These are phyloP conservation scores for Oncorhynchus clarkii DNA, from an alignment of 2,113 vertebrate genomes.

Conservation along the genomic window DNA sequence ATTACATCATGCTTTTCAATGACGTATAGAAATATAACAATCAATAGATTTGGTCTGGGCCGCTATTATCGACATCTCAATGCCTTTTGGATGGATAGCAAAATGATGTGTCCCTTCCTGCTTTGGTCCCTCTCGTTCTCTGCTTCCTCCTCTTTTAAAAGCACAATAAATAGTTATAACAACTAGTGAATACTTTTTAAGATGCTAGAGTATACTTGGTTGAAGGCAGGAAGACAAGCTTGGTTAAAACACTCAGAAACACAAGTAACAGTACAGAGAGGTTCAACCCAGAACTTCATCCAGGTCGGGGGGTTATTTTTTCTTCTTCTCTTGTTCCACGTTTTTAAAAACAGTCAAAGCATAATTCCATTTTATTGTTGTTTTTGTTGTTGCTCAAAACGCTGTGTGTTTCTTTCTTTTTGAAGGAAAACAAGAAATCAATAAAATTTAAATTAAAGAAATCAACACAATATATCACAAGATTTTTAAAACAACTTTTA, in stretches of 20 bases:
- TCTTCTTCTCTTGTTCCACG: conserved; percentile 54
- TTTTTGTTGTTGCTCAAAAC: conserved; percentile 75
- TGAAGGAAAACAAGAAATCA: conserved; percentile 46
- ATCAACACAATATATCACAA: conserved; percentile 75
- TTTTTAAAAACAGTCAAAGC: conserved; percentile 77
- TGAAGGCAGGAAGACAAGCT: conserved; percentile 93
- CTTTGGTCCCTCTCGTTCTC: conserved; percentile 66
- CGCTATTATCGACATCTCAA: neutral
- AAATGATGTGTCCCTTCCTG: conserved; percentile 60
- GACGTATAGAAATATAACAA: conserved; percentile 59
- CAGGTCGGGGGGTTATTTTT: conserved; percentile 52
- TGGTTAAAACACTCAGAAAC: conserved; percentile 89
- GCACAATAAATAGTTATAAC: conserved; percentile 79
- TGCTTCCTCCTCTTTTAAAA: conserved; percentile 70
- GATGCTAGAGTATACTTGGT: conserved; percentile 84
- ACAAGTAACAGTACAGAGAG: conserved; percentile 83
- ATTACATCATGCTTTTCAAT: conserved; percentile 69
- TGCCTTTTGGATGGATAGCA: conserved; percentile 22
- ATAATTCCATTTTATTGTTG: conserved; percentile 78
- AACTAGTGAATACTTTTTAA: conserved; percentile 76
- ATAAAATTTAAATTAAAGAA: conserved; percentile 73
- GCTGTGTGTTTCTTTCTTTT: conserved; percentile 48
- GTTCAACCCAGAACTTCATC: too few relatives aligned
- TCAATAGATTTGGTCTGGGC: conserved; percentile 4
- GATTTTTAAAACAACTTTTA: conserved; percentile 69